These are phyloP conservation scores for Etheostoma cragini DNA, from an alignment of 2,113 vertebrate genomes.

Conservation along the genomic window DNA sequence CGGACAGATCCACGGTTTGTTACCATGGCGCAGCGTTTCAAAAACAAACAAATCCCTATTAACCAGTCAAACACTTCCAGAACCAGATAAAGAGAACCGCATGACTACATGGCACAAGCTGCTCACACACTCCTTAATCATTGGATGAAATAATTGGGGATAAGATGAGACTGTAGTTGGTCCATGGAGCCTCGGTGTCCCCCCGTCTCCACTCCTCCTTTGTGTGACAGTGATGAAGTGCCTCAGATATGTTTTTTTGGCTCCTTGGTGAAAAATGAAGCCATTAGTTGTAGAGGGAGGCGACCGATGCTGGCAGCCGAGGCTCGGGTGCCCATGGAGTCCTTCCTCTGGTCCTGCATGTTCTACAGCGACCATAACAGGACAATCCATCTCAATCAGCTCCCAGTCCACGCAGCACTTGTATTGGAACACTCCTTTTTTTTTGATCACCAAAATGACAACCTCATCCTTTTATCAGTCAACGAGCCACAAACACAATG, in stretches of 20 bases:
- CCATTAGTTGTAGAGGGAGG: constrained; percentile 64
- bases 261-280: constrained; percentile 78
- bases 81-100: constrained; percentile 8
- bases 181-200: constrained; percentile 35
- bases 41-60: constrained; percentile 58
- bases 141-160: constrained; percentile 5
- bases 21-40: constrained; percentile 50
- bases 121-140: background rate
- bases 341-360: constrained; percentile 22
- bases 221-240: constrained; percentile 74
- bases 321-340: constrained; percentile 39
- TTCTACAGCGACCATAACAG: constrained; percentile 39
- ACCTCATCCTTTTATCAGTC: constrained; percentile 42
- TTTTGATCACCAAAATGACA: constrained; percentile 56
- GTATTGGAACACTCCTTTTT: constrained; percentile 18
- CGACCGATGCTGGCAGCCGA: constrained; percentile 38
- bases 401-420: constrained; percentile 28
- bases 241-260: constrained; percentile 37
- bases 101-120: background rate
- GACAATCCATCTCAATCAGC: constrained; percentile 72
- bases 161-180: constrained; percentile 2
- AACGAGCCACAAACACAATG: constrained; percentile 41
- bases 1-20: constrained; percentile 56
- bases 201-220: constrained; percentile 17
- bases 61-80: constrained; percentile 57